phyloP scores from a whole-genome alignment of 2,797 vertebrate species.

The Anniella stebbinsi region DNA sequence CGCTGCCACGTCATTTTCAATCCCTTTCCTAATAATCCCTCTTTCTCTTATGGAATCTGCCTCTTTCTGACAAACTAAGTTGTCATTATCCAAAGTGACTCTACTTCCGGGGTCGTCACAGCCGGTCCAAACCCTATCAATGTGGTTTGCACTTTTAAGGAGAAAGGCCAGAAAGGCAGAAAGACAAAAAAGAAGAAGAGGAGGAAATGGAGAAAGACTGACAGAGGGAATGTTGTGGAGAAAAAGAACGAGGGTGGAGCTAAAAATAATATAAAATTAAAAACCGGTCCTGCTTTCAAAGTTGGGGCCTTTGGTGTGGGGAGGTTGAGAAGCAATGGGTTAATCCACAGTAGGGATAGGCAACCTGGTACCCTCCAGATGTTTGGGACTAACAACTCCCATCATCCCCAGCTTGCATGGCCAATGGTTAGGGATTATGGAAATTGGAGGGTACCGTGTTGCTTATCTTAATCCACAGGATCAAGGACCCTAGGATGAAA shows the following conservation, averaged over 20 bases:
- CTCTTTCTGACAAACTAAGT: not conserved
- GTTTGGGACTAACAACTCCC: too few species aligned
- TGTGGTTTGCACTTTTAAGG: not conserved
- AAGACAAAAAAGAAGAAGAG: not conserved
- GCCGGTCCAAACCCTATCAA: not conserved
- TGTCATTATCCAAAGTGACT: not conserved
- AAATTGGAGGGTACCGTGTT: not conserved
- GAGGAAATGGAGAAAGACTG: not conserved
- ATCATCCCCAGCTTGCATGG: too few species aligned
- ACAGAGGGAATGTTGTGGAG: not conserved
- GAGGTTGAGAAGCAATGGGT: not conserved
- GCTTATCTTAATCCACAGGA: not conserved
- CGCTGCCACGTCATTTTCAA: too few species aligned
- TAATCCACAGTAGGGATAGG: not conserved
- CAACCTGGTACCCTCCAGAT: too few species aligned
- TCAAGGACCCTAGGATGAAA: not conserved
- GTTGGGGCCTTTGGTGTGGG: not conserved
- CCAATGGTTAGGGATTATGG: not conserved
- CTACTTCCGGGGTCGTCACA: not conserved
- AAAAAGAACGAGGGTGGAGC: not conserved
- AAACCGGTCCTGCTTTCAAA: too few species aligned
- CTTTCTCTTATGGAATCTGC: not conserved
- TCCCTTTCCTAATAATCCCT: not conserved
- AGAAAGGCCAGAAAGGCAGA: too few species aligned
- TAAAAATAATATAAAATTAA: not conserved